Base-by-base conservation (phyloP, 2,888 invertebrate genomes). In the Coelinius sp. region DNA sequence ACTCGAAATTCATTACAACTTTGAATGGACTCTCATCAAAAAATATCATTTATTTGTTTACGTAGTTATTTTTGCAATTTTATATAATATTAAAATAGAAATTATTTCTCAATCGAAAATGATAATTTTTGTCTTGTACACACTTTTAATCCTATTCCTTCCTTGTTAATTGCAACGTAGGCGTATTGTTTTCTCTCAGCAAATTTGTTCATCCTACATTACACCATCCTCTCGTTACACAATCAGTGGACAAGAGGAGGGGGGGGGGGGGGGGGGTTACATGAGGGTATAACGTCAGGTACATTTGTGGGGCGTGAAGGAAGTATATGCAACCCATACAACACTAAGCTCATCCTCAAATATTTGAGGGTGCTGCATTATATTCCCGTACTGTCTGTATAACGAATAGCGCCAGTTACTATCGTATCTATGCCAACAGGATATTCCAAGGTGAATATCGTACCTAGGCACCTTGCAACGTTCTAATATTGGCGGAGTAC, bases 321-420 rank as follows among this genome's bases (percentile, higher is more conserved):
- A 63, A 17, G 44, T 44, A 63, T 31, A 20, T 53, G 53, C 27
- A 53, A 24, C 25, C 7, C n/a, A 44, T 53, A 53, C 53, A 53
- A 27, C 71, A 73, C 77, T 76, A 71, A 80, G 78, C 78, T 78
- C 77, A 80, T 80, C 79, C 75, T 80, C 80, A 81, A 81, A 81
- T 81, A 81, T 81, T 81, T 80, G 74, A 78, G 77, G 74, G 73
- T 77, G 76, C 75, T 71, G 77, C 76, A 78, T 80, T 77, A 76
- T 69, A 73, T 74, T 53, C 68, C 71, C 75, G 65, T 68, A 63
- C 62, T 41, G 35, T 52, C 52, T 62, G 53, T 77, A 68, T 73
- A 53, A 75, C 72, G 71, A 68, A 70, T 70, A 70, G 53, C 56
- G 64, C 65, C 64, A 38, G 66, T 27, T 65, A 38, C 56, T 38